phyloP scores from a whole-genome alignment of 2,888 invertebrate species.

The Leptinotarsa rubiginosa region DNA sequence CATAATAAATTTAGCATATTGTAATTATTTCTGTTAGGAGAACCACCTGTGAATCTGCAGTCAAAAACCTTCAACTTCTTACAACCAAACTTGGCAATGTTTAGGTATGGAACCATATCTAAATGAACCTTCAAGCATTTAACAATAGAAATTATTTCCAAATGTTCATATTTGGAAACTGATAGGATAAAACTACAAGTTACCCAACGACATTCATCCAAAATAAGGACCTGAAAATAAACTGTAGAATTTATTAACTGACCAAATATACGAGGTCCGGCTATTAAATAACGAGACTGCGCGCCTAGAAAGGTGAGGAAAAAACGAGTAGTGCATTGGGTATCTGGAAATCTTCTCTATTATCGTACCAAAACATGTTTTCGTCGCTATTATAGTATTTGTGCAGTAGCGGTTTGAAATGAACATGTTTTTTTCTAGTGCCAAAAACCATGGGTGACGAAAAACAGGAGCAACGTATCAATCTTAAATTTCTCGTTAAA shows the following conservation, averaged over 20 bases:
- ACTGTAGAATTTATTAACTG: background rate
- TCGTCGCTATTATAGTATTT: too few relatives aligned
- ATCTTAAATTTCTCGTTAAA: too few relatives aligned
- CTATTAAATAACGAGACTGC: too few relatives aligned
- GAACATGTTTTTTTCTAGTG: too few relatives aligned
- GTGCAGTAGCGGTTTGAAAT: too few relatives aligned
- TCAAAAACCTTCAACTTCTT: conserved; percentile 67
- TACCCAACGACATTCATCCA: conserved; percentile 81
- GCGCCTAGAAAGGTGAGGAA: too few relatives aligned
- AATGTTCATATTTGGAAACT: conserved; percentile 75
- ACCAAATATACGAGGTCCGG: too few relatives aligned
- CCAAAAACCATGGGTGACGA: too few relatives aligned
- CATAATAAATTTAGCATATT: background rate
- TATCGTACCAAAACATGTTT: too few relatives aligned
- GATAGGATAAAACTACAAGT: conserved; percentile 79
- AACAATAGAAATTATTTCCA: conserved; percentile 74
- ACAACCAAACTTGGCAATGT: conserved; percentile 80
- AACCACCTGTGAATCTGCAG: conserved; percentile 60
- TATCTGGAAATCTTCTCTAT: too few relatives aligned
- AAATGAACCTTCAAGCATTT: conserved; percentile 74
- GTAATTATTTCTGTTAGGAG: background rate
- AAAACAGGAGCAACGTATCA: too few relatives aligned
- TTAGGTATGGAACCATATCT: conserved; percentile 78
- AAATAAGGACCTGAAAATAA: conserved; percentile 72
- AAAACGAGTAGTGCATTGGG: too few relatives aligned